Evolutionary conservation across 2,113 vertebrate genomes (phyloP).

Genomic region (Brienomyrus longianalis): DNA sequence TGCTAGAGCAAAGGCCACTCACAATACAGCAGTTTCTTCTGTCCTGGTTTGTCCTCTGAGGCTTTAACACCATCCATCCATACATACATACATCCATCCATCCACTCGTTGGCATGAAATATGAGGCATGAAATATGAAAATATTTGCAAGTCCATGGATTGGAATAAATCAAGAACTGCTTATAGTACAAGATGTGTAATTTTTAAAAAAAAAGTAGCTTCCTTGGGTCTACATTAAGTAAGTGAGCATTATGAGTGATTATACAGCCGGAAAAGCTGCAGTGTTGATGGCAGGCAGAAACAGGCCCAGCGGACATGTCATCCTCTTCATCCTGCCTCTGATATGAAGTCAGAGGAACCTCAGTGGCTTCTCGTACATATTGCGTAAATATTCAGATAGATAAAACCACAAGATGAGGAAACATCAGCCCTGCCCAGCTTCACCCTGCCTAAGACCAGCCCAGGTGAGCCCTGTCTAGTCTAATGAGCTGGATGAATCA

Average conservation of each 20-base stretch:
- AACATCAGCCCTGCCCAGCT: background rate
- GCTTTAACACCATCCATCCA: background rate
- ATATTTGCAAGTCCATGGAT: background rate
- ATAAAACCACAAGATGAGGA: background rate
- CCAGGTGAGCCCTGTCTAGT: background rate
- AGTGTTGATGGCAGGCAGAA: background rate
- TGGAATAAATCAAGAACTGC: background rate
- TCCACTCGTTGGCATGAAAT: background rate
- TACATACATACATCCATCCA: background rate
- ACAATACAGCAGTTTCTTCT: background rate
- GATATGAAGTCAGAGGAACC: background rate
- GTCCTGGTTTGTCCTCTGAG: background rate
- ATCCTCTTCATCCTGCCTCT: background rate
- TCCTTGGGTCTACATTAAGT: background rate
- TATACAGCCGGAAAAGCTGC: background rate
- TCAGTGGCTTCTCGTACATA: background rate
- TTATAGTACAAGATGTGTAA: background rate
- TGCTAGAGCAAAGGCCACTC: background rate
- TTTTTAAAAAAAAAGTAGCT: background rate
- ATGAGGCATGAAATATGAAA: background rate
- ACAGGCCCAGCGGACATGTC: background rate
- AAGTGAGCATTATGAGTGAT: background rate
- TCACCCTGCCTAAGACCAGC: background rate
- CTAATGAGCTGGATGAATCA: background rate
- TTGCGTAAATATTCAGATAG: background rate